Evolutionary conservation across 1,140 invertebrate genomes (phyloP).

Genomic region (Arctopsyche grandis): DNA sequence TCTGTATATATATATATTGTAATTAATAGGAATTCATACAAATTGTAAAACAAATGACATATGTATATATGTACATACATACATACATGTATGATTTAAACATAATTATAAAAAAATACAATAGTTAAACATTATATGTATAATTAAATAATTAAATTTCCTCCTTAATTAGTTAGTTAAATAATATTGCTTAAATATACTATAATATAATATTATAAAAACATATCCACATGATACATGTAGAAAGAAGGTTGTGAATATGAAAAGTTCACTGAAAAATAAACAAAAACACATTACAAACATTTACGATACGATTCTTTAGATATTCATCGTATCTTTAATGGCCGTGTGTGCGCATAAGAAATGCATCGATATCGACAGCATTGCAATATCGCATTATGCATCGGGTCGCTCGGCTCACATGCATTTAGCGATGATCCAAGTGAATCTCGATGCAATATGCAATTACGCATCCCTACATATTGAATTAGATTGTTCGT

Average conservation of each 20-base stretch:
- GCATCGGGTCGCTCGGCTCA: background rate
- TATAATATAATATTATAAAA: no score
- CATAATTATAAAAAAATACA: background rate
- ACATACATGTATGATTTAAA: background rate
- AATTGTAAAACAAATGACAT: no score
- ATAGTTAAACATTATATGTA: background rate
- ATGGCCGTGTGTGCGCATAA: background rate
- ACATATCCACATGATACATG: no score
- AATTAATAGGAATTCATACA: no score
- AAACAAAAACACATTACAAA: no score
- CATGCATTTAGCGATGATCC: background rate
- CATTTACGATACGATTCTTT: no score
- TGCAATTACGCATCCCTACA: constrained; percentile 13
- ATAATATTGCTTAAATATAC: no score
- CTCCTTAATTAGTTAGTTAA: no score
- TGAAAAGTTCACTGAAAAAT: no score
- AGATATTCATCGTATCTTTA: no score
- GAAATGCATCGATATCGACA: background rate
- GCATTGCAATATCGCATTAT: background rate
- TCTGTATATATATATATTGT: background rate
- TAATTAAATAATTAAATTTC: background rate
- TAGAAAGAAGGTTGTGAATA: no score
- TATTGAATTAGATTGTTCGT: constrained; percentile 25
- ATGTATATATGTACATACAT: background rate
- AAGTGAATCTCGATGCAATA: background rate